phyloP scores from a whole-genome alignment of 2,888 invertebrate genomes.

The Drosophila pseudotalamancana region DNA sequence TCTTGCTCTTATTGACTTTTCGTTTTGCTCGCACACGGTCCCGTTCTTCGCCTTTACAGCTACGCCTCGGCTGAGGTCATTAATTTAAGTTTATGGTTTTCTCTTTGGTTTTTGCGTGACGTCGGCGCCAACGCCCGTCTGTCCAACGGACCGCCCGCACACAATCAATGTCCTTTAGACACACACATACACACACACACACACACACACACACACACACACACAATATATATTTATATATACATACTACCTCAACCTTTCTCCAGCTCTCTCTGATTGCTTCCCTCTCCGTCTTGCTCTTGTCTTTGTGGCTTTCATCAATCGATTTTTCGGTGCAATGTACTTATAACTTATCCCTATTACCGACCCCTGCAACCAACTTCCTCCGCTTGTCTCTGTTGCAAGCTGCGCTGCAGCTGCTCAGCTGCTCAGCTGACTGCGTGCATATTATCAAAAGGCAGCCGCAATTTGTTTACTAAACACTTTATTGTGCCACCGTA shows the following conservation, averaged over 20 bases:
- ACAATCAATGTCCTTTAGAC: slow-evolving; percentile 73
- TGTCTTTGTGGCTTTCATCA: slow-evolving; percentile 66
- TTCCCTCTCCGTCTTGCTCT: slow-evolving; percentile 15
- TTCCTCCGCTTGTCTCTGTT: slow-evolving; percentile 17
- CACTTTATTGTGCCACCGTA: slow-evolving; percentile 77
- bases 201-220: slow-evolving; percentile 4
- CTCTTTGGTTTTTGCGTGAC: slow-evolving; percentile 75
- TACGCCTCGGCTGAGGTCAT: slow-evolving; percentile 70
- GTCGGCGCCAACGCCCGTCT: slow-evolving; percentile 65
- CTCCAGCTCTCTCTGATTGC: not conserved
- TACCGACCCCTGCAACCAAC: not conserved
- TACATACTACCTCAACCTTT: slow-evolving; percentile 2
- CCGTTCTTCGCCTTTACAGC: slow-evolving; percentile 32
- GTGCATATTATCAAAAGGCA: slow-evolving; percentile 73
- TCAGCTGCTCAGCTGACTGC: slow-evolving; percentile 40
- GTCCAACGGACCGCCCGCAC: slow-evolving; percentile 39
- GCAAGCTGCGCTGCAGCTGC: slow-evolving; percentile 22
- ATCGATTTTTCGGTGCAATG: slow-evolving; percentile 79
- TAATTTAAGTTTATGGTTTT: slow-evolving; percentile 83
- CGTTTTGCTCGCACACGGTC: slow-evolving; percentile 33
- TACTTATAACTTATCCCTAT: slow-evolving; percentile 64
- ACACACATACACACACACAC: slow-evolving; percentile 1
- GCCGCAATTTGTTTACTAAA: slow-evolving; percentile 79
- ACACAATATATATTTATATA: slow-evolving; percentile 10
- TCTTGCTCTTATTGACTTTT: slow-evolving; percentile 53